These are phyloP conservation scores for Ptychoptera contaminata DNA, from an alignment of 2,888 invertebrate species.

Conservation along the genomic window DNA sequence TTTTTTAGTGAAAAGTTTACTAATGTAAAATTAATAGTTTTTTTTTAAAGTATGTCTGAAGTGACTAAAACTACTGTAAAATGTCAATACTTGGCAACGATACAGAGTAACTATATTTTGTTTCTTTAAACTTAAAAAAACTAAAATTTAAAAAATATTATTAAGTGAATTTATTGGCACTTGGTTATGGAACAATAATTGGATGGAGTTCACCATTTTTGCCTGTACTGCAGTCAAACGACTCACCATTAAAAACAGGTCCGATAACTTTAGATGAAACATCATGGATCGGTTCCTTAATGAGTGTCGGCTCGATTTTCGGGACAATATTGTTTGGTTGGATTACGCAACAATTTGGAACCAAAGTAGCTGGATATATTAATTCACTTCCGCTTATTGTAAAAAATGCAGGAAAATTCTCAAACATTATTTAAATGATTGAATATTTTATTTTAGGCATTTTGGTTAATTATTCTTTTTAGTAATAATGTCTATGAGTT, in stretches of 20 bases:
- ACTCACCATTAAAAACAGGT: slow-evolving; percentile 17
- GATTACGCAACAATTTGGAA: slow-evolving; percentile 18
- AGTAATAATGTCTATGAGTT: neutral
- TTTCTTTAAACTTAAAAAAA: no score
- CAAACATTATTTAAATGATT: neutral
- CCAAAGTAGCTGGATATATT: slow-evolving; percentile 18
- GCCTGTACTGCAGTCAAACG: slow-evolving; percentile 5
- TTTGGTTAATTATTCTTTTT: neutral
- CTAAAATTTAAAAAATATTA: no score
- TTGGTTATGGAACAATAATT: slow-evolving; percentile 4
- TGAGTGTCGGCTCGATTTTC: slow-evolving; percentile 20
- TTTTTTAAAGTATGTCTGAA: no score
- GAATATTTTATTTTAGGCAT: no score
- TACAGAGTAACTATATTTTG: no score
- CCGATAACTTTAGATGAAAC: slow-evolving; percentile 16
- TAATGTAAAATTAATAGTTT: no score
- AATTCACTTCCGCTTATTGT: slow-evolving; percentile 24
- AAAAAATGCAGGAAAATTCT: neutral
- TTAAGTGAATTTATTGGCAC: slow-evolving; percentile 4
- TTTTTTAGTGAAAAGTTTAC: no score
- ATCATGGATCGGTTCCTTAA: slow-evolving; percentile 18
- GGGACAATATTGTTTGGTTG: slow-evolving; percentile 20
- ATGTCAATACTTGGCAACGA: no score
- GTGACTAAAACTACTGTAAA: no score
- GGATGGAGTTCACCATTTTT: slow-evolving; percentile 9